Percentiles rank a stretch among this genome's conserved stretches.
Evolutionary conservation across 2,797 vertebrate genomes (phyloP).

Genomic region (Sebastes diploproa): DNA sequence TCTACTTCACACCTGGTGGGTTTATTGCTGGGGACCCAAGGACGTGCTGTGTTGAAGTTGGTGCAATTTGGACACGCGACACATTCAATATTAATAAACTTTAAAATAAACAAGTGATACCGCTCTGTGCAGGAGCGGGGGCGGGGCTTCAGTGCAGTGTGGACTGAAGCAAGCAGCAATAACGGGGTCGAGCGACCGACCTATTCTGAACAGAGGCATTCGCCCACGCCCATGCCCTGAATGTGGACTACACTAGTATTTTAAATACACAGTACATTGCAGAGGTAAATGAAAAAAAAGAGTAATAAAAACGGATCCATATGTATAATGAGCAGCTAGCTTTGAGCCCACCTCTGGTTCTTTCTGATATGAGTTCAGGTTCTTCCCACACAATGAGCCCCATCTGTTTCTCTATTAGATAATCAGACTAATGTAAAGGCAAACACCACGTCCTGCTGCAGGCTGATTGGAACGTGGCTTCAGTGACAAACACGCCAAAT

Average conservation of each 20-base stretch:
- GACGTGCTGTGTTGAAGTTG: no score
- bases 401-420: conserved; percentile 5
- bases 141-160: neutral
- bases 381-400: neutral
- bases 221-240: no score
- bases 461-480: neutral
- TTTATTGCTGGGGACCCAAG: no score
- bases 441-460: neutral
- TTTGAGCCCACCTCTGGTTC: neutral
- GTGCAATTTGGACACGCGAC: neutral
- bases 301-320: neutral
- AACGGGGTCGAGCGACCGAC: no score
- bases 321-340: neutral
- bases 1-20: neutral
- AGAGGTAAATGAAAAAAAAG: neutral
- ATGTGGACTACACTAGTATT: neutral
- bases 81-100: neutral
- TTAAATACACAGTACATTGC: neutral
- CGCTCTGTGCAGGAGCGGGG: neutral
- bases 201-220: no score
- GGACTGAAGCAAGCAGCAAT: no score
- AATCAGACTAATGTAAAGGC: neutral
- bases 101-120: neutral
- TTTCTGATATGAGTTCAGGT: neutral
- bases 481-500: neutral